Evolutionary conservation across 2,113 vertebrate species (phyloP).

Genomic region (Rostratula benghalensis): DNA sequence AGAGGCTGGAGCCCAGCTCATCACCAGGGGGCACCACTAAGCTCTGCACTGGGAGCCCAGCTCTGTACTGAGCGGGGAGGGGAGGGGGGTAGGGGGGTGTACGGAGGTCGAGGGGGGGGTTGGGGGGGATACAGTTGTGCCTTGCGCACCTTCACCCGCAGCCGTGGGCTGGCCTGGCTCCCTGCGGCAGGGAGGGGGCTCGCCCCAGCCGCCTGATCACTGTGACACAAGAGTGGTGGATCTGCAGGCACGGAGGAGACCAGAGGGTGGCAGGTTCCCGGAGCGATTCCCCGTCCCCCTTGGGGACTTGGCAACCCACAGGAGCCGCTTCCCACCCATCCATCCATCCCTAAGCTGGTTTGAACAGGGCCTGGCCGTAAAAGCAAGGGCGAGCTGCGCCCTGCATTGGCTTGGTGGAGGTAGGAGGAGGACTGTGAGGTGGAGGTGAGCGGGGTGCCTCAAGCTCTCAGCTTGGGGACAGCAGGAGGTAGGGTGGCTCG

Average conservation of each 20-base stretch:
- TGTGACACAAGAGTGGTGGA: constrained; percentile 37
- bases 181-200: not conserved
- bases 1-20: not conserved
- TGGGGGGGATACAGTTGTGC: not conserved
- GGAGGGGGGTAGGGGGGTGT: fast-evolving
- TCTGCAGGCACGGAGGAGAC: not conserved
- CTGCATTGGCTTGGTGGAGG: not conserved
- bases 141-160: not conserved
- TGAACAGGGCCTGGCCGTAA: not conserved
- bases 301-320: fast-evolving
- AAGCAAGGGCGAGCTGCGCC: not conserved
- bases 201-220: not conserved
- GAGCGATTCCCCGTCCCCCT: not conserved
- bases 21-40: not conserved
- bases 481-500: fast-evolving
- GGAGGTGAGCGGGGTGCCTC: fast-evolving
- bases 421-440: not conserved
- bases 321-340: not conserved
- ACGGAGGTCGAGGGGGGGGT: too few species aligned
- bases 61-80: not conserved
- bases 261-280: not conserved
- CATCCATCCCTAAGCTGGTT: not conserved
- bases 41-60: not conserved
- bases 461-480: not conserved
- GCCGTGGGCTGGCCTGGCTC: not conserved